Conservation (phyloP, 1,140 invertebrate genomes). For the Caerostris darwini region DNA sequence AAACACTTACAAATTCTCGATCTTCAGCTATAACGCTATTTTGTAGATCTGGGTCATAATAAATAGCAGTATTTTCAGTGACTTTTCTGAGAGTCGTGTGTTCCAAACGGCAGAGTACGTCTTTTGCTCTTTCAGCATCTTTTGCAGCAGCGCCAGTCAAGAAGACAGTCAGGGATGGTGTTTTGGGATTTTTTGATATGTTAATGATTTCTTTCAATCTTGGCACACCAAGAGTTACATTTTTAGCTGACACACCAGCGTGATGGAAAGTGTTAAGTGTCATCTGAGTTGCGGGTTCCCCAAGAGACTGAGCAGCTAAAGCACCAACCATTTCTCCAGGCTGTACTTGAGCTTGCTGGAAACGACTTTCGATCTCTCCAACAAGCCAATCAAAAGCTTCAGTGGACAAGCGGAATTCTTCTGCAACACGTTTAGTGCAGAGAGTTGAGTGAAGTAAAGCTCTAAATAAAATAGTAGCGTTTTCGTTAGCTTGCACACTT, state of each 20-base stretch:
- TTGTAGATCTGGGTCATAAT: conserved; percentile 99
- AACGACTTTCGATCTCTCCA: conserved; percentile 99
- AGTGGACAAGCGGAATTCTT: conserved; percentile 95
- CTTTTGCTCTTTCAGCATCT: conserved; percentile 99
- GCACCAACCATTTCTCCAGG: conserved; percentile 99
- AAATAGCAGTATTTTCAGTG: conserved; percentile 99
- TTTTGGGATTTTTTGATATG: conserved; percentile 98
- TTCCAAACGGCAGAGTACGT: conserved; percentile 97
- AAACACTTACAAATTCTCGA: conserved; percentile 99
- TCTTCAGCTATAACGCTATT: conserved; percentile 99
- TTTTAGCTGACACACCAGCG: conserved; percentile 99
- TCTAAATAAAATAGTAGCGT: conserved; percentile 98
- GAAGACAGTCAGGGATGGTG: conserved; percentile 99
- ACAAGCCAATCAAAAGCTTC: conserved; percentile 99
- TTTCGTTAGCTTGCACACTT: conserved; percentile 98
- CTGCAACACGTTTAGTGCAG: conserved; percentile 96
- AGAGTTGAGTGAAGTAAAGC: conserved; percentile 96
- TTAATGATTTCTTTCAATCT: conserved; percentile 99
- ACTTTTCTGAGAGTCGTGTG: conserved; percentile 98
- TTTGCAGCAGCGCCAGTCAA: conserved; percentile 95
- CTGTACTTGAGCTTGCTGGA: conserved; percentile 96
- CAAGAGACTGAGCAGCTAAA: conserved; percentile 97
- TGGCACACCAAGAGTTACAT: conserved; percentile 99
- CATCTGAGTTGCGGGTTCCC: conserved; percentile 99
- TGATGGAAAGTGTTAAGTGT: conserved; percentile 99